A percentile compares a stretch with the other conserved stretches of the same genome.
These are phyloP conservation scores for Prenolepis imparis DNA, from an alignment of 2,888 invertebrate genomes.

Conservation along the genomic window DNA sequence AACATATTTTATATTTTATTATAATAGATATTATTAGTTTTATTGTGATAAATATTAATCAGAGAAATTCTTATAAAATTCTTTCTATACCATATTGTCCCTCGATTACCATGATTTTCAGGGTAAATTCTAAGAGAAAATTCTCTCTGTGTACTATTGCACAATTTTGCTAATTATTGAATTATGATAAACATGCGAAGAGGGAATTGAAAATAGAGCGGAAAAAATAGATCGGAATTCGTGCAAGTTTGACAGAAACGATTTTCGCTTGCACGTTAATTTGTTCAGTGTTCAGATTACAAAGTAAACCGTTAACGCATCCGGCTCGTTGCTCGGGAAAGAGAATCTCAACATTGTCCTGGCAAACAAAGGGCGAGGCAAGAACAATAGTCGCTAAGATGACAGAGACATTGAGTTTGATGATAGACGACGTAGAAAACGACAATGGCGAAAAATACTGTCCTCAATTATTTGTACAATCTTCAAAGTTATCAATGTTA, in stretches of 20 bases:
- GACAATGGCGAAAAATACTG: slow-evolving; percentile 40
- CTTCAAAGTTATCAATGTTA: slow-evolving; percentile 4
- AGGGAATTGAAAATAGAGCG: neutral
- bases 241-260: neutral
- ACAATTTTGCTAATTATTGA: neutral
- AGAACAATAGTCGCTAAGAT: slow-evolving; percentile 36
- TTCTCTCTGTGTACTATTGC: too few species aligned
- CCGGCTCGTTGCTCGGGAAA: slow-evolving; percentile 56
- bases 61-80: too few species aligned
- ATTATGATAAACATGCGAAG: neutral
- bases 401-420: slow-evolving; percentile 54
- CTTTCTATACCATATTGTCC: too few species aligned
- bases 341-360: slow-evolving; percentile 59
- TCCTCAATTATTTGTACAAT: slow-evolving; percentile 38
- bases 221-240: slow-evolving; percentile 16
- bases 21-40: too few species aligned
- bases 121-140: too few species aligned
- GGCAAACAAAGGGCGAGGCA: slow-evolving; percentile 54
- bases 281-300: slow-evolving; percentile 14
- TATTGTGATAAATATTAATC: too few species aligned
- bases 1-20: too few species aligned
- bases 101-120: too few species aligned
- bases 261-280: slow-evolving; percentile 35
- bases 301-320: slow-evolving; percentile 39
- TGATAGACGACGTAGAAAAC: slow-evolving; percentile 55